Conservation (phyloP, 2,888 invertebrate genomes). For the Idaea dimidiata region DNA sequence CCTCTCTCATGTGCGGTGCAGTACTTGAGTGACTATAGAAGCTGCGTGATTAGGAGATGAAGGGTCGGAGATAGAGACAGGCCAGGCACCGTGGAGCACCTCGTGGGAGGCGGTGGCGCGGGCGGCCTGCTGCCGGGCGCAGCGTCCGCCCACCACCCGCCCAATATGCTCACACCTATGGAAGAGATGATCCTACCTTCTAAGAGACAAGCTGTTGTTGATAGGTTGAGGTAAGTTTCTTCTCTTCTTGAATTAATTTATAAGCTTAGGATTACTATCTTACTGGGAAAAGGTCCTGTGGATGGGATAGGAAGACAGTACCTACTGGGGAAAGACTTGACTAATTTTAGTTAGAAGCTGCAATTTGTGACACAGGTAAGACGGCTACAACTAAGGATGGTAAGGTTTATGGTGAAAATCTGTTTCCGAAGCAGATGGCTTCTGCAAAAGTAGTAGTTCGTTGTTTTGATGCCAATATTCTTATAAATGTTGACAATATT, state of each 20-base stretch:
- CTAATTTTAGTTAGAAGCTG: no score
- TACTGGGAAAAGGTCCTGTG: no score
- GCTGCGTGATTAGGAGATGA: conserved; percentile 49
- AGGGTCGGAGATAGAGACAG: conserved; percentile 56
- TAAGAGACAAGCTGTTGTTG: conserved; percentile 92
- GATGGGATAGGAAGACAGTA: no score
- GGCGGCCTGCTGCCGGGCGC: conserved; percentile 84
- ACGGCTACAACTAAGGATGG: no score
- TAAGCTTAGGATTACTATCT: no score
- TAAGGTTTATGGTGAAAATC: no score
- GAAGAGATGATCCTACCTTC: conserved; percentile 88
- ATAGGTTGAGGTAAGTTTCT: conserved; percentile 84
- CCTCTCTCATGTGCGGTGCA: conserved; percentile 60
- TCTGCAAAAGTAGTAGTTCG: no score
- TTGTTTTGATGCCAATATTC: no score
- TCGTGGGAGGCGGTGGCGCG: conserved; percentile 88
- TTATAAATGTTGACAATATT: no score
- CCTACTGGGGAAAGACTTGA: no score
- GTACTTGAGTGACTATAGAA: conserved; percentile 53
- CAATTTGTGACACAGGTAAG: no score
- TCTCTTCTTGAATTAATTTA: neutral
- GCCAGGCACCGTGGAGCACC: conserved; percentile 85
- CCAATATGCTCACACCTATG: conserved; percentile 83
- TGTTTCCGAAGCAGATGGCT: no score
- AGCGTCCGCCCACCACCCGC: conserved; percentile 81